phyloP scores from a whole-genome alignment of 1,140 invertebrate species.

The Conus ventricosus region DNA sequence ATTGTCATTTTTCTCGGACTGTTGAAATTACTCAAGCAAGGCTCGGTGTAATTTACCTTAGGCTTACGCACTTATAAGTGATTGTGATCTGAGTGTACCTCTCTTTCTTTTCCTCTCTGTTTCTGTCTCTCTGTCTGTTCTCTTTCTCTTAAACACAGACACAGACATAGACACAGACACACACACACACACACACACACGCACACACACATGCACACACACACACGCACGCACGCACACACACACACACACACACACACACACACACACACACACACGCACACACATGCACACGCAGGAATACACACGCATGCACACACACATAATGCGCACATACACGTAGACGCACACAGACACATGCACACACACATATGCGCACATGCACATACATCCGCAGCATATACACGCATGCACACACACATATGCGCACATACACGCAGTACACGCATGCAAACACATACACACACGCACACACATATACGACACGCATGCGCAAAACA shows the following conservation, averaged over 20 bases:
- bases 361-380: not conserved
- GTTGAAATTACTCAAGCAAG: too few species aligned
- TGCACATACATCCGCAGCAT: not conserved
- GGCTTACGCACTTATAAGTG: too few species aligned
- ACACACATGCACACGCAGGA: not conserved
- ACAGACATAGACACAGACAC: too few species aligned
- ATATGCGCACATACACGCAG: not conserved
- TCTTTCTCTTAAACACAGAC: too few species aligned
- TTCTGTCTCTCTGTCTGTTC: too few species aligned
- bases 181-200: too few species aligned
- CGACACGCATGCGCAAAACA: too few species aligned
- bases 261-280: constrained; percentile 7
- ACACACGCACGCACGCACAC: not conserved
- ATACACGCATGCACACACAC: not conserved
- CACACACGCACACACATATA: not conserved
- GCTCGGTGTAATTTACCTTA: too few species aligned
- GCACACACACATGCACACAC: too few species aligned
- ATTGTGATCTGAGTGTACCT: too few species aligned
- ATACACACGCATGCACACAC: constrained; percentile 1
- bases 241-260: not conserved
- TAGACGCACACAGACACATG: not conserved
- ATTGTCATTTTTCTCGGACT: too few species aligned
- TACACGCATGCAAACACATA: not conserved
- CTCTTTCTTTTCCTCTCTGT: too few species aligned
- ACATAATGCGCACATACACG: not conserved